Evolutionary conservation across 2,797 vertebrate species (phyloP).

Genomic region (Thripadectes ignobilis): DNA sequence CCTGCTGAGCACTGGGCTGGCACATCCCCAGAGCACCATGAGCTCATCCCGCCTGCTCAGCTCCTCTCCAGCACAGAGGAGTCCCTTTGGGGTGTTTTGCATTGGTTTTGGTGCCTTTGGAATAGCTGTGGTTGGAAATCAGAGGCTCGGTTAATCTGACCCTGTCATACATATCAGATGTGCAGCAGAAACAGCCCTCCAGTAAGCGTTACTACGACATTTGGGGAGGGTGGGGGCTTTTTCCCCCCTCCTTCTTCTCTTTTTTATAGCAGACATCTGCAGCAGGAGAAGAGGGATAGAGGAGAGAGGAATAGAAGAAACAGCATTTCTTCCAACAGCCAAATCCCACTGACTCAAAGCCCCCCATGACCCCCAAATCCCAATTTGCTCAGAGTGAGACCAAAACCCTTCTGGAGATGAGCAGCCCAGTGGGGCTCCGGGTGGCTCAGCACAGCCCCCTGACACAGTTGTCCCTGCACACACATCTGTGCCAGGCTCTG

Average conservation of each 20-base stretch:
- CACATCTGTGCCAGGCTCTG: not conserved
- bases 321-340: not conserved
- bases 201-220: conserved; percentile 41
- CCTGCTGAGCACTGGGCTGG: not conserved
- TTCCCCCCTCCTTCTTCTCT: not conserved
- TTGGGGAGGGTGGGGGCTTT: not conserved
- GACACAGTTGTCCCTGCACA: not conserved
- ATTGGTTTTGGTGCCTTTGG: conserved; percentile 34
- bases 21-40: not conserved
- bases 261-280: conserved; percentile 61
- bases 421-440: not conserved
- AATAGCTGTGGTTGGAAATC: conserved; percentile 57
- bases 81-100: conserved; percentile 40
- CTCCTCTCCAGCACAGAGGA: not conserved
- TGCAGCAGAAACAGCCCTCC: conserved; percentile 63
- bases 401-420: not conserved
- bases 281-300: not conserved
- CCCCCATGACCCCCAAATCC: not conserved
- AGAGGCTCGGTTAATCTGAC: conserved; percentile 60
- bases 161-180: conserved; percentile 56
- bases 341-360: not conserved
- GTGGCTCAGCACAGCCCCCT: not conserved
- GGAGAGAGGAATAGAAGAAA: conserved; percentile 19
- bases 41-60: not conserved
- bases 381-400: not conserved